Evolutionary conservation across 2,113 vertebrate species (phyloP).

Genomic region (Corythornis madagascariensis): DNA sequence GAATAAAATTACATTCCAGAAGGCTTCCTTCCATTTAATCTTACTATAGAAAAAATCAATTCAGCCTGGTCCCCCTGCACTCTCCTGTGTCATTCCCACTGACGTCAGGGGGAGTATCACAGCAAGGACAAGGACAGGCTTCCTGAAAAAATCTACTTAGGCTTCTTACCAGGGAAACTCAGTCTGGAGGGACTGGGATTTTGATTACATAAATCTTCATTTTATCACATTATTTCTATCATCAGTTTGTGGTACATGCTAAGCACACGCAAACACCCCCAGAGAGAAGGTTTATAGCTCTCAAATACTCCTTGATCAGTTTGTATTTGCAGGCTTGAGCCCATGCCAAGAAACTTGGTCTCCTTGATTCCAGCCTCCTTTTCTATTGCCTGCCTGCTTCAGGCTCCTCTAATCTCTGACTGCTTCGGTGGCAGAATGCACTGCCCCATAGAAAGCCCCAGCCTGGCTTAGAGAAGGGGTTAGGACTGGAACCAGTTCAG

Average conservation of each 20-base stretch:
- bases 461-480: not conserved
- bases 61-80: not conserved
- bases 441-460: not conserved
- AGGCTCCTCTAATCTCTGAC: not conserved
- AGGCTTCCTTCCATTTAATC: not conserved
- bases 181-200: not conserved
- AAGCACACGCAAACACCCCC: not conserved
- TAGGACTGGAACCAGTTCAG: not conserved
- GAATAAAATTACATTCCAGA: not conserved
- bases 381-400: not conserved
- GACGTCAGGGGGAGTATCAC: not conserved
- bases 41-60: not conserved
- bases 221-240: not conserved
- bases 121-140: not conserved
- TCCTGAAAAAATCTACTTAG: not conserved
- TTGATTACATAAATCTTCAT: not conserved
- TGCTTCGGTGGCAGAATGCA: not conserved
- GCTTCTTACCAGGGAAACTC: not conserved
- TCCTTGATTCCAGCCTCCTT: not conserved
- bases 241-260: not conserved
- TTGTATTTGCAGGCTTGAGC: not conserved
- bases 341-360: not conserved
- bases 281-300: not conserved
- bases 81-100: constrained; percentile 9
- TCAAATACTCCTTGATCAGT: not conserved